Evolutionary conservation across 2,888 invertebrate genomes (phyloP), one percentile per base, ranked within the genome.

Genomic region (Chymomyza procnemis): DNA sequence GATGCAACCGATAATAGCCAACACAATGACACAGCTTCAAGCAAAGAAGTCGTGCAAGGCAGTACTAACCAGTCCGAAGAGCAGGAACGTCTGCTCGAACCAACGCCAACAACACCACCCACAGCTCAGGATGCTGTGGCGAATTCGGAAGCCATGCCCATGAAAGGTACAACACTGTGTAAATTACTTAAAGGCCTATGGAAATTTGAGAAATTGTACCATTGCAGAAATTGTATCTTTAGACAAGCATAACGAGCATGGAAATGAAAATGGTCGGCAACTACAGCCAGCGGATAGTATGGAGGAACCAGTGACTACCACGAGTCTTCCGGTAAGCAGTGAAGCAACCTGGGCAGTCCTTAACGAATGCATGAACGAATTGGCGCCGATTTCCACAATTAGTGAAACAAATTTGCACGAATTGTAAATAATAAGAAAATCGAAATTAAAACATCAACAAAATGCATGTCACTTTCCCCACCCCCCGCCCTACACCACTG

Each of bases 331-430:
- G 90, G 93, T 93, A 92, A 93, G 93, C 91, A 70, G 62, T 54
- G 67, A 26, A 70, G n/a, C 55, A 46, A 34, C 46, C 26, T 21
- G 58, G 52, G 55, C 66, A 57, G 21, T 47, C 46, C 47, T 66
- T 41, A 41, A 41, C 34, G 34, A 57, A 66, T 73, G 74, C 71
- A 75, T 70, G 71, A 64, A 64, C 72, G 77, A 89, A 85, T 89
- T 92, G 89, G 92, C 93, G 78, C 92, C 93, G 64, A 88, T 92
- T 70, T 91, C 92, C 85, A 92, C 92, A 74, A 92, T 92, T 85
- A 93, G 92, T 82, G 93, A 93, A 90, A 91, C 92, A 69, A 91
- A 76, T 72, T 79, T 79, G 86, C 77, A 78, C 75, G 88, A 84
- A 61, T 69, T 81, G 73, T 84, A 63, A 69, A 57, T 34, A 0